These are phyloP conservation scores for Amblyopsis hoosieri DNA, from an alignment of 2,797 vertebrate genomes.

Conservation along the genomic window DNA sequence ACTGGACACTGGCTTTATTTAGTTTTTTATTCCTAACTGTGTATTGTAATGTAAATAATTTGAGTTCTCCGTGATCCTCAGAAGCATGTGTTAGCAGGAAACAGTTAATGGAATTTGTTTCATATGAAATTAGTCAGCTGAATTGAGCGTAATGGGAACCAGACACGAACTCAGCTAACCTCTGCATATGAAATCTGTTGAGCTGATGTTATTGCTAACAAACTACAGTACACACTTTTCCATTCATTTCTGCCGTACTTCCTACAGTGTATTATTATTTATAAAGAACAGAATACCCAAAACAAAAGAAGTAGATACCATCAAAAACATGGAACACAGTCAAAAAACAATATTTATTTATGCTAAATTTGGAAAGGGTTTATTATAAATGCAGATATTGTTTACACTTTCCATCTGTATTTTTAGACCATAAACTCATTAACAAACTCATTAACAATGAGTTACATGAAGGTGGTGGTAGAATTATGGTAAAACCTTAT, in stretches of 20 bases:
- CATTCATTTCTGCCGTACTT: conserved; percentile 30
- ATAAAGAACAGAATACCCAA: conserved; percentile 10
- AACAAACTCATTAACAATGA: no score
- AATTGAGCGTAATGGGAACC: conserved; percentile 68
- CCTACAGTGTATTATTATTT: neutral
- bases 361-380: no score
- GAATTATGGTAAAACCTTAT: no score
- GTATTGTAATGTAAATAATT: conserved; percentile 8
- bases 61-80: conserved; percentile 11
- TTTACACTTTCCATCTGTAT: no score
- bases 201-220: conserved; percentile 51
- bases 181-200: conserved; percentile 54
- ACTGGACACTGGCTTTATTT: no score
- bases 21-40: no score
- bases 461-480: no score
- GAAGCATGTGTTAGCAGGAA: conserved; percentile 50
- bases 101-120: conserved; percentile 57
- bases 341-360: no score
- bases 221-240: conserved; percentile 52
- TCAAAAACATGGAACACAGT: neutral
- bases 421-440: no score
- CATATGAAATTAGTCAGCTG: conserved; percentile 64
- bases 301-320: conserved; percentile 12
- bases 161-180: conserved; percentile 68
- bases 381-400: no score